phyloP scores from a whole-genome alignment of 2,888 invertebrate species.

The Biston betularia region DNA sequence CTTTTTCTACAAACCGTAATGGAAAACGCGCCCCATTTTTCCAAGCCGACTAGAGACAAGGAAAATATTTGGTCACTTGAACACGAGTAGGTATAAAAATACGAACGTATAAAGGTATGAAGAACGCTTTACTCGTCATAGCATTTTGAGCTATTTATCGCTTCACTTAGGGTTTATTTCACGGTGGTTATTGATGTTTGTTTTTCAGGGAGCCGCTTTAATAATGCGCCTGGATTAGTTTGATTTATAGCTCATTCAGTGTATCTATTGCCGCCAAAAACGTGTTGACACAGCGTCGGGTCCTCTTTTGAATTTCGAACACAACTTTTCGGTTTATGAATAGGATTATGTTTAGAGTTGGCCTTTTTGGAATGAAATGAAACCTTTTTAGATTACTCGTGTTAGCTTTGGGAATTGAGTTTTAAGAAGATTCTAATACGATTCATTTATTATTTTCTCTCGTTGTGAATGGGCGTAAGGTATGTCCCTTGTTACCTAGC shows the following conservation, averaged over 20 bases:
- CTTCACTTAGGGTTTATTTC: slow-evolving; percentile 35
- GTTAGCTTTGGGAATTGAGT: slow-evolving; percentile 17
- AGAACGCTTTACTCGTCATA: slow-evolving; percentile 17
- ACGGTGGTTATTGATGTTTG: slow-evolving; percentile 20
- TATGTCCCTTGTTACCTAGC: slow-evolving; percentile 1
- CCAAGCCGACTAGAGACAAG: slow-evolving; percentile 50
- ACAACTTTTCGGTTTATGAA: slow-evolving; percentile 29
- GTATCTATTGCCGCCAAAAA: slow-evolving; percentile 46
- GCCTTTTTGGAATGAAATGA: slow-evolving; percentile 12
- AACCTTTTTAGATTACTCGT: slow-evolving; percentile 21
- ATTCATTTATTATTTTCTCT: background rate
- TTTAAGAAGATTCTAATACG: background rate
- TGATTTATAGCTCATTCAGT: slow-evolving; percentile 52
- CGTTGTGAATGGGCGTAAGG: background rate
- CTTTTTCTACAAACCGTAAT: slow-evolving; percentile 47
- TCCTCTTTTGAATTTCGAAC: slow-evolving; percentile 40
- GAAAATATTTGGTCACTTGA: slow-evolving; percentile 64
- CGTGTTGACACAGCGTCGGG: slow-evolving; percentile 44
- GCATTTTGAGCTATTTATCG: slow-evolving; percentile 38
- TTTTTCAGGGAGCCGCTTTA: slow-evolving; percentile 40
- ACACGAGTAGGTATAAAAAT: slow-evolving; percentile 34
- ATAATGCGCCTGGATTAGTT: slow-evolving; percentile 52
- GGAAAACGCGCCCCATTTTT: slow-evolving; percentile 54
- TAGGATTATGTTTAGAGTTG: slow-evolving; percentile 14
- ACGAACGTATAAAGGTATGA: slow-evolving; percentile 4